Conservation (phyloP, 2,888 invertebrate species). For the Lutraria lutraria region DNA sequence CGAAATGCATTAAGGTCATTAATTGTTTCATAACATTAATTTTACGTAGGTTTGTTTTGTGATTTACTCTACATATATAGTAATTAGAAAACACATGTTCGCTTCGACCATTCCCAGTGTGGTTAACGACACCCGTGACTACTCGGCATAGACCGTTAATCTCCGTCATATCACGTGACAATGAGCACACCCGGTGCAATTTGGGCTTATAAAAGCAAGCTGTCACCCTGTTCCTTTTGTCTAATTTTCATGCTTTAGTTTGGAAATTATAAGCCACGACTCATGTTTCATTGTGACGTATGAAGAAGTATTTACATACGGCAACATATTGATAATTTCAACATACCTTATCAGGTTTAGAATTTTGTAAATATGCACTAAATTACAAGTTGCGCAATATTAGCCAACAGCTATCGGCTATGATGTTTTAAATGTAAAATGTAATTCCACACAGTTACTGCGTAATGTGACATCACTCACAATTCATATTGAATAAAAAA, state of each 20-base stretch:
- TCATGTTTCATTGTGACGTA: constrained; percentile 21
- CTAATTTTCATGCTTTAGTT: not conserved
- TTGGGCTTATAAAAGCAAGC: not conserved
- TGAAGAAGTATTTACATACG: not conserved
- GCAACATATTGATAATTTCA: constrained; percentile 7
- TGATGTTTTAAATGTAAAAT: too few relatives aligned
- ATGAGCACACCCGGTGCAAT: not conserved
- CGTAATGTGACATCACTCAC: too few relatives aligned
- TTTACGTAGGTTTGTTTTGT: too few relatives aligned
- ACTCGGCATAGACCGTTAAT: not conserved
- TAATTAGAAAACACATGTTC: too few relatives aligned
- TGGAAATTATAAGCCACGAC: not conserved
- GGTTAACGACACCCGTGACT: not conserved
- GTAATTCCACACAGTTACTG: too few relatives aligned
- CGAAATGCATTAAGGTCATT: too few relatives aligned
- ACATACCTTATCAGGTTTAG: not conserved
- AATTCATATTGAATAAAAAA: too few relatives aligned
- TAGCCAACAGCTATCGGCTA: too few relatives aligned
- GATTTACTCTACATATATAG: too few relatives aligned
- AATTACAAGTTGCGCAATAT: too few relatives aligned
- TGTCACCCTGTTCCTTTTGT: constrained; percentile 17
- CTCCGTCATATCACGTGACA: constrained; percentile 13
- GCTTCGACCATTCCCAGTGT: too few relatives aligned
- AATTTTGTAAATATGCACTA: not conserved
- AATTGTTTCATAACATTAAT: too few relatives aligned